These are phyloP conservation scores for Pseudorectes ferrugineus DNA, from an alignment of 2,113 vertebrate genomes.

Conservation along the genomic window DNA sequence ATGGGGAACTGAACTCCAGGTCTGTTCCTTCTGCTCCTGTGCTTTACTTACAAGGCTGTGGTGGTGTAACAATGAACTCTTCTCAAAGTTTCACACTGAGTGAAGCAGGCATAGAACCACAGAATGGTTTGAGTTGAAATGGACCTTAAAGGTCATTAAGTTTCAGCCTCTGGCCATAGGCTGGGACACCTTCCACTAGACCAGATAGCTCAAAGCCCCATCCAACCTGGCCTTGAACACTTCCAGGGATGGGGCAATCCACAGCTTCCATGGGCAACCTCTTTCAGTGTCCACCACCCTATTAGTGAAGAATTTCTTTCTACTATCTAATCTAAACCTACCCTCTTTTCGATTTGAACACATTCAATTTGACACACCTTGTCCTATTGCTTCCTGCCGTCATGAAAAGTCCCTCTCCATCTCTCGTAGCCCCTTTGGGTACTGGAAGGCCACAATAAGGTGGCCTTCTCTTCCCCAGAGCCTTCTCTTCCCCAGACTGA, in stretches of 20 bases:
- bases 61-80: not conserved
- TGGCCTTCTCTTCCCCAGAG: not conserved
- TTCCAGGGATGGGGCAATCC: not conserved
- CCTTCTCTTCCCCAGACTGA: not conserved
- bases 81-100: not conserved
- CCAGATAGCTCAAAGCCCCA: not conserved
- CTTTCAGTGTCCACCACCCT: not conserved
- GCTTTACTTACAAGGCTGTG: accelerated
- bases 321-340: not conserved
- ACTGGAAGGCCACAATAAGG: not conserved
- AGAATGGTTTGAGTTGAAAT: not conserved
- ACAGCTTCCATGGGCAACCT: not conserved
- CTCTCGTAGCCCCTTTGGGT: not conserved
- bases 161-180: not conserved
- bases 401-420: not conserved
- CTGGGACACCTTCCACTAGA: not conserved
- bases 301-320: not conserved
- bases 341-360: not conserved
- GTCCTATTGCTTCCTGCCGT: accelerated
- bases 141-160: not conserved
- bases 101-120: not conserved
- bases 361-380: not conserved
- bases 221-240: not conserved
- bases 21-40: not conserved
- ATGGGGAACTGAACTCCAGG: not conserved